phyloP scores from a whole-genome alignment of 30 jellyfish, hydroid and myxozoan genomes.

The Turritopsis dohrnii region DNA sequence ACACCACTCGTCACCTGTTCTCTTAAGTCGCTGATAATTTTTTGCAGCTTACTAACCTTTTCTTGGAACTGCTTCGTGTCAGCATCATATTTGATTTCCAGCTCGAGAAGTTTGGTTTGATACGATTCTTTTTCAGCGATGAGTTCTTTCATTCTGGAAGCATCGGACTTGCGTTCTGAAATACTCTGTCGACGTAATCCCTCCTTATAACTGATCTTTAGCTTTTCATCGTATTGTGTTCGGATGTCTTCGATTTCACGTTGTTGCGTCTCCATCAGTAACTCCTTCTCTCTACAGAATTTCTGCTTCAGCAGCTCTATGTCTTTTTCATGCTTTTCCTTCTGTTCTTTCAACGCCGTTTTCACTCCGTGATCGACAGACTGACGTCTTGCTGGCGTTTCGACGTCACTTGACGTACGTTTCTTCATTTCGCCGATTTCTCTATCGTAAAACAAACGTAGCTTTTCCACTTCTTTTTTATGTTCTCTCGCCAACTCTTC shows the following conservation, averaged over 20 bases:
- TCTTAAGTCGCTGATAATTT: conserved; percentile 49
- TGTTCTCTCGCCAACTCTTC: conserved; percentile 48
- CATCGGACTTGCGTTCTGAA: conserved; percentile 83
- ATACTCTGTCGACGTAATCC: conserved; percentile 84
- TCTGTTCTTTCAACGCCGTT: conserved; percentile 31
- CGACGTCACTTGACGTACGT: conserved; percentile 17
- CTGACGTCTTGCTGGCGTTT: conserved; percentile 21
- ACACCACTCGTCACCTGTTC: neutral
- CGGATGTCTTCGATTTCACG: conserved; percentile 75
- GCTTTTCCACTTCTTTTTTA: conserved; percentile 41
- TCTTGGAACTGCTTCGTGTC: conserved; percentile 45
- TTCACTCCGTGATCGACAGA: conserved; percentile 35
- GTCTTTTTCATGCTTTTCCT: conserved; percentile 39
- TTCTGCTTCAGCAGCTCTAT: conserved; percentile 36
- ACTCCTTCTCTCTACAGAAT: conserved; percentile 39
- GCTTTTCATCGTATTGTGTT: conserved; percentile 83
- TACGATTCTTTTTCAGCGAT: conserved; percentile 45
- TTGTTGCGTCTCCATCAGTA: conserved; percentile 52
- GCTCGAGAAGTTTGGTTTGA: conserved; percentile 48
- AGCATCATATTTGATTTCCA: conserved; percentile 51
- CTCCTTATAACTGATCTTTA: conserved; percentile 77
- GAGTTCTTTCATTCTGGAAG: conserved; percentile 62
- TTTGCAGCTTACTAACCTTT: conserved; percentile 33
- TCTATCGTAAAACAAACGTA: conserved; percentile 44
- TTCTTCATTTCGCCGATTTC: conserved; percentile 47